Evolutionary conservation across 2,888 invertebrate genomes (phyloP), one percentile per base, ranked within the genome.

Genomic region (Dasysyrphus tricinctus): DNA sequence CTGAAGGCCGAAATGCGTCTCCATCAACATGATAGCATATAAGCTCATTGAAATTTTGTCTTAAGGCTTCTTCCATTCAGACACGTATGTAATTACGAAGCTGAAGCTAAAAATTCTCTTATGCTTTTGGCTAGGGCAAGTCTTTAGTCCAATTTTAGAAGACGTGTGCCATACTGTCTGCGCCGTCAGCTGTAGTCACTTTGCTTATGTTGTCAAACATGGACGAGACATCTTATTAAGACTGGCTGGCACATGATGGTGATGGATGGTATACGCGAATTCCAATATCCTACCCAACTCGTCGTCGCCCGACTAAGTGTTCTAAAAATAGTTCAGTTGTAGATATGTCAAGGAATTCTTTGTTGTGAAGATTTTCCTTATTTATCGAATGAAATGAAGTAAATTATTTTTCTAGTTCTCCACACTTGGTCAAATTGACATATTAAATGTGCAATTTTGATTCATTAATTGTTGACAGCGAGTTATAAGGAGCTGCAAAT

Each of bases 101-200:
- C 8, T 29, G 9, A 44, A 34, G 59, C 51, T 34, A 54, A 69
- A 63, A 63, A 76, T 65, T 7, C 29, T 12, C 19, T 8, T 16
- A 34, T 65, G n/a, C 32, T 57, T 39, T 24, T 51, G 57, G 56
- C 65, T 49, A 49, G n/a, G 56, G 49, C 72, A 56, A 63, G 63
- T 29, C 69, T 24, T 24, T 14, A 47, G 42, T 73, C 73, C 73
- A 54, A 69, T 63, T 78, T 83, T 61, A 63, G 69, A 56, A 57
- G 47, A 74, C 74, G 61, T 42, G 82, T 78, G 82, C 82, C 82
- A 78, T 70, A 79, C 79, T 79, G 83, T 79, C 83, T 83, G 74
- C 74, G 74, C 56, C 59, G 34, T 39, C 67, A 78, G 54, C 70
- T 74, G 6, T 32, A 47, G 56, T 49, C 63, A 49, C 56, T 39